Evolutionary conservation across 2,888 invertebrate species (phyloP).

Genomic region (Amphimallon solstitiale): DNA sequence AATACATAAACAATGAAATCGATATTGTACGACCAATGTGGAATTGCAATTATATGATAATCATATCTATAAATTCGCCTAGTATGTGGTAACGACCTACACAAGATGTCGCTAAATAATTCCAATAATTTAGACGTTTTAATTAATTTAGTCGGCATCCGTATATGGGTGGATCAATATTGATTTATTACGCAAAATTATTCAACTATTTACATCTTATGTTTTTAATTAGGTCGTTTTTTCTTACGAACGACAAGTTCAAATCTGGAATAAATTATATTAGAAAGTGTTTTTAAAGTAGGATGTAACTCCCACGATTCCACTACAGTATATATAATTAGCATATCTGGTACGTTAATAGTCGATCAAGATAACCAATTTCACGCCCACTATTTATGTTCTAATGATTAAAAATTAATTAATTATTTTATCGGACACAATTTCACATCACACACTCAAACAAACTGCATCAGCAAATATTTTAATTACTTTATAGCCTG

Average conservation of each 20-base stretch:
- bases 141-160: slow-evolving; percentile 11
- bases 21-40: slow-evolving; percentile 7
- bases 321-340: slow-evolving; percentile 9
- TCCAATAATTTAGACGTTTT: slow-evolving; percentile 13
- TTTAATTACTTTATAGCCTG: too few relatives aligned
- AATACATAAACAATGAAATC: slow-evolving; percentile 42
- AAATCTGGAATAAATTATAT: too few relatives aligned
- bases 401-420: slow-evolving; percentile 25
- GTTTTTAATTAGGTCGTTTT: slow-evolving; percentile 12
- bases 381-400: slow-evolving; percentile 27
- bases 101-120: too few relatives aligned
- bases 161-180: slow-evolving; percentile 16
- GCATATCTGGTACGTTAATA: slow-evolving; percentile 31
- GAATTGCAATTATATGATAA: slow-evolving; percentile 24
- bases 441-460: too few relatives aligned
- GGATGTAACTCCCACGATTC: too few relatives aligned
- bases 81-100: too few relatives aligned
- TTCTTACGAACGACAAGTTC: not conserved
- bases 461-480: too few relatives aligned
- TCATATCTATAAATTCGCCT: slow-evolving; percentile 5
- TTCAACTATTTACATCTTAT: slow-evolving; percentile 8
- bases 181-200: slow-evolving; percentile 12
- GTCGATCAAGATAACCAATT: slow-evolving; percentile 29
- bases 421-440: slow-evolving; percentile 15
- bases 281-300: too few relatives aligned